phyloP scores from a whole-genome alignment of 2,888 invertebrate genomes.

The Digitonthophagus gazella region DNA sequence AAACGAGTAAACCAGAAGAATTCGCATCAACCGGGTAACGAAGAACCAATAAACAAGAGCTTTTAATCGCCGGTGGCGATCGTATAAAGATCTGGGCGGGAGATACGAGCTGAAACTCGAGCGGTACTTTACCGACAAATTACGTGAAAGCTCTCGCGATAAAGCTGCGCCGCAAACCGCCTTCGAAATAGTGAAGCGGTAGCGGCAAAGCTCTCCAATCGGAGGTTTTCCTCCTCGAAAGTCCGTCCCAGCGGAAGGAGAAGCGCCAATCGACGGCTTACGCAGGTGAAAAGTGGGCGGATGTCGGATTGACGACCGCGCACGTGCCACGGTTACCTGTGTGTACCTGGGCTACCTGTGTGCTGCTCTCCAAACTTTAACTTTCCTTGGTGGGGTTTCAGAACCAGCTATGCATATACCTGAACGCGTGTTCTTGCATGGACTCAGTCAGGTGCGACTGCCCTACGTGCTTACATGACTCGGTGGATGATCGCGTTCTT shows the following conservation, averaged over 20 bases:
- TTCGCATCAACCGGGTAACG: not conserved
- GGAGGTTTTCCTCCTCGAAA: constrained; percentile 23
- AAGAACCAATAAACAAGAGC: not conserved
- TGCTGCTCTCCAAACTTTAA: constrained; percentile 21
- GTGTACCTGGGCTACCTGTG: constrained; percentile 31
- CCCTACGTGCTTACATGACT: constrained; percentile 29
- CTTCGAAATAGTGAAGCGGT: constrained; percentile 17
- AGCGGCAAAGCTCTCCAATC: constrained; percentile 28
- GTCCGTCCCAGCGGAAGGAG: constrained; percentile 30
- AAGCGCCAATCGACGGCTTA: constrained; percentile 33
- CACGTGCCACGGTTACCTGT: constrained; percentile 38
- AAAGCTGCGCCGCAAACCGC: not conserved
- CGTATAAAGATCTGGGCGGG: not conserved
- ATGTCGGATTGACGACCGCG: constrained; percentile 32
- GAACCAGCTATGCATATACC: constrained; percentile 31
- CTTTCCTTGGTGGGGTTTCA: constrained; percentile 30
- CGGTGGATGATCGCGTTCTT: not conserved
- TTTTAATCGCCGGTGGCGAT: not conserved
- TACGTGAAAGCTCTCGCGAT: constrained; percentile 5
- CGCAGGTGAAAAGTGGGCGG: constrained; percentile 39
- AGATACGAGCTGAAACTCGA: not conserved
- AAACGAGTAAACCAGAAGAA: not conserved
- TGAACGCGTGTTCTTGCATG: constrained; percentile 33
- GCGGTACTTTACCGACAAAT: constrained; percentile 3
- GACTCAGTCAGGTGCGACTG: constrained; percentile 39